Evolutionary conservation across 2,797 vertebrate genomes (phyloP).

Genomic region (Eulemur mongoz): DNA sequence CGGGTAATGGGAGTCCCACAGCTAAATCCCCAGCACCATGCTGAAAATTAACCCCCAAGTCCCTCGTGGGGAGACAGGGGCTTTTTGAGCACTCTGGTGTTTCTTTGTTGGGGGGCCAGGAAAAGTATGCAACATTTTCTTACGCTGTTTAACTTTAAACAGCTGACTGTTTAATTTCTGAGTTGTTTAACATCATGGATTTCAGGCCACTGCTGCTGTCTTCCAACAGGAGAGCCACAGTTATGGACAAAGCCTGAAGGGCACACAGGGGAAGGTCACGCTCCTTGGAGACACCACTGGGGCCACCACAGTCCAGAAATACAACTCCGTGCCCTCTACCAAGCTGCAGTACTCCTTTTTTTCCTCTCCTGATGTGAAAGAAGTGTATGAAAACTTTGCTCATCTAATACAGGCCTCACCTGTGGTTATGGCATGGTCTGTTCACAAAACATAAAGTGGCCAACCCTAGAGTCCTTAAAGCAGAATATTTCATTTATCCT

Average conservation of each 20-base stretch:
- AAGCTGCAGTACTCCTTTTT: background rate
- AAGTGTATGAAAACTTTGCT: background rate
- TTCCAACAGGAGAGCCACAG: background rate
- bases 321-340: background rate
- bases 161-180: background rate
- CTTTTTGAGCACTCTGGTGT: background rate
- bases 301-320: background rate
- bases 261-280: fast-evolving
- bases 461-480: background rate
- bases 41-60: slow-evolving; percentile 81
- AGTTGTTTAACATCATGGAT: slow-evolving; percentile 40
- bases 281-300: background rate
- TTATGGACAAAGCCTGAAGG: background rate
- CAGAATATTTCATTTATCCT: background rate
- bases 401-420: too few relatives aligned
- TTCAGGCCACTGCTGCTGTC: background rate
- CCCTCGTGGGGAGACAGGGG: slow-evolving; percentile 62
- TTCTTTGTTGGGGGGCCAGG: background rate
- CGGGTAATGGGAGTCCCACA: slow-evolving; percentile 79
- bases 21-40: slow-evolving; percentile 76
- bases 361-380: background rate
- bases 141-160: slow-evolving; percentile 25
- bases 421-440: too few relatives aligned
- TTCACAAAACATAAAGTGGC: background rate
- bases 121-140: background rate